Conservation (phyloP, 2,797 vertebrate species). For the Enteromius treurensis region DNA sequence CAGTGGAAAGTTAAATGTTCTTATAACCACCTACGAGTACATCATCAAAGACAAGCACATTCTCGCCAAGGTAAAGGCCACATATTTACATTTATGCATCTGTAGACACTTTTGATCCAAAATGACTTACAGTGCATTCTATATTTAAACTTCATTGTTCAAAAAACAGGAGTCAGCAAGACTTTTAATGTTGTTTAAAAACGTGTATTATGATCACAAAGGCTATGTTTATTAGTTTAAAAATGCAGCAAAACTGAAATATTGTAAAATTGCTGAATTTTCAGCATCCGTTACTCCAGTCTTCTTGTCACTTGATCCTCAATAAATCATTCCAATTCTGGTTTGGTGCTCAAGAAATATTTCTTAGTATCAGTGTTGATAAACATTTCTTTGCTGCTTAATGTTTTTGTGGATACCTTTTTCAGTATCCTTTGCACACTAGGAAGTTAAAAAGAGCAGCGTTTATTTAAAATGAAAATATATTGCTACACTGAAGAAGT, state of each 20-base stretch:
- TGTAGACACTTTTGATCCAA: neutral
- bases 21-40: slow-evolving; percentile 96
- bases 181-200: neutral
- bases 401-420: neutral
- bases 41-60: slow-evolving; percentile 99
- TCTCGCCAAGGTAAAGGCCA: slow-evolving; percentile 89
- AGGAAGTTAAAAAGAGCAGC: neutral
- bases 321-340: neutral
- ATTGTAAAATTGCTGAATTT: neutral
- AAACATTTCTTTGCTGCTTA: neutral
- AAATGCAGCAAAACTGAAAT: neutral
- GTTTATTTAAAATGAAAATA: neutral
- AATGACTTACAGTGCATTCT: neutral
- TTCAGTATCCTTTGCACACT: neutral
- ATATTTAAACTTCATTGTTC: neutral
- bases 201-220: neutral
- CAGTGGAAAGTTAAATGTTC: slow-evolving; percentile 95
- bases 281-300: neutral
- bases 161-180: neutral
- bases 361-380: neutral
- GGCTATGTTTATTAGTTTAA: neutral
- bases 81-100: neutral
- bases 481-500: neutral
- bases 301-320: neutral
- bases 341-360: neutral